Conservation (phyloP, 2,113 vertebrate genomes). For the Serinus canaria region DNA sequence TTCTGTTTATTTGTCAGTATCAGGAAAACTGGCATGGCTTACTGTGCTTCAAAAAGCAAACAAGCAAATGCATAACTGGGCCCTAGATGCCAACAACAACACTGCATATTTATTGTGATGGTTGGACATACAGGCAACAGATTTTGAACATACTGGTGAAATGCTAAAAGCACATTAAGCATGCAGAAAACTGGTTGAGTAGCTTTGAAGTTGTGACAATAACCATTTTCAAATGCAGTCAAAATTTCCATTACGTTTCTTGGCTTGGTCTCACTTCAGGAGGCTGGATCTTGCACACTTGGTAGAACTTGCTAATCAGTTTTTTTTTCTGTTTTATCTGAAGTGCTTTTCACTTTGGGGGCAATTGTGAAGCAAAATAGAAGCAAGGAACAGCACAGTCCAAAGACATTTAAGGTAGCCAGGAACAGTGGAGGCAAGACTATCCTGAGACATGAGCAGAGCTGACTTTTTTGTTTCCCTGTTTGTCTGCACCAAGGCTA, state of each 20-base stretch:
- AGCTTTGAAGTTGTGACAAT: slow-evolving; percentile 9
- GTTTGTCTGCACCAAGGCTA: background rate
- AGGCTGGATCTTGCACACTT: background rate
- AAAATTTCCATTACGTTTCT: slow-evolving; percentile 4
- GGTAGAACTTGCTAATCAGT: background rate
- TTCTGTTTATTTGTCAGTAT: background rate
- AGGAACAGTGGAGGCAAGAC: background rate
- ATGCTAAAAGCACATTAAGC: background rate
- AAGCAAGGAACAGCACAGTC: background rate
- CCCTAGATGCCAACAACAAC: background rate
- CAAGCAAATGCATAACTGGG: background rate
- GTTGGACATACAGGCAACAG: background rate
- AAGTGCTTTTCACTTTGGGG: slow-evolving; percentile 4
- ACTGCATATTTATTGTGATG: background rate
- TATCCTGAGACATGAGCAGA: background rate
- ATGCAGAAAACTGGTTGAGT: background rate
- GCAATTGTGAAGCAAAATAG: background rate
- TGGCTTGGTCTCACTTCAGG: background rate
- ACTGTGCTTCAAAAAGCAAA: background rate
- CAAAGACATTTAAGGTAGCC: background rate
- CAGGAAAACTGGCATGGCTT: background rate
- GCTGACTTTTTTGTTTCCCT: background rate
- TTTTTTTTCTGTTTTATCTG: slow-evolving; percentile 14
- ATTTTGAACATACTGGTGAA: background rate
- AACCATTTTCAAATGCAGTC: background rate